phyloP scores from a whole-genome alignment of 2,113 vertebrate species.

The Panthera leo region DNA sequence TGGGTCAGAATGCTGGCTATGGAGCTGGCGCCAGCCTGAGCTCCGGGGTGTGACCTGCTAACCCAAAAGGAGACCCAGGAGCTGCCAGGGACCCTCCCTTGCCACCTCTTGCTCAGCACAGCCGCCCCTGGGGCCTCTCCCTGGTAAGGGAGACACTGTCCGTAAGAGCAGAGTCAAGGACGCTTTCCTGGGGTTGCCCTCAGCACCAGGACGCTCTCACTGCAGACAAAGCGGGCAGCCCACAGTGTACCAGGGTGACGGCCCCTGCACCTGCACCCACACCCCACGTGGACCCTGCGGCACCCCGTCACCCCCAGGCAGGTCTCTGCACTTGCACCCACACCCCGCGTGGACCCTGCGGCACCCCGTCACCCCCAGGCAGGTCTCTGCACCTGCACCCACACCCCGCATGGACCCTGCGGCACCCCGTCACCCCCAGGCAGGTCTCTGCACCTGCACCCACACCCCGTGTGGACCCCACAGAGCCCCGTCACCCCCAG shows the following conservation, averaged over 20 bases:
- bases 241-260: fast-evolving
- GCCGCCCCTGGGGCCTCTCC: background rate
- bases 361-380: background rate
- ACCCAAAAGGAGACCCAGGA: background rate
- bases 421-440: background rate
- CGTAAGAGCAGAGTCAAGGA: background rate
- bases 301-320: background rate
- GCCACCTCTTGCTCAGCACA: background rate
- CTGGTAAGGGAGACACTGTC: background rate
- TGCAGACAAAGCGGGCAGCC: fast-evolving
- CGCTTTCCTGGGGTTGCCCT: fast-evolving
- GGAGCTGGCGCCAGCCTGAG: background rate
- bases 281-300: fast-evolving
- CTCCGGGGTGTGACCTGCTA: background rate
- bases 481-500: background rate
- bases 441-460: background rate
- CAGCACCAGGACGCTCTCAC: background rate
- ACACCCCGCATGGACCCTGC: no score
- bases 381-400: background rate
- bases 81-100: fast-evolving
- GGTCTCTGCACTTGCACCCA: background rate
- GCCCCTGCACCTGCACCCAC: background rate
- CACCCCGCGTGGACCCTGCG: no score
- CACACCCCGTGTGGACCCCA: no score
- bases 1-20: background rate